These are phyloP conservation scores for Gambusia holbrooki DNA, from an alignment of 2,113 vertebrate species.

Conservation along the genomic window DNA sequence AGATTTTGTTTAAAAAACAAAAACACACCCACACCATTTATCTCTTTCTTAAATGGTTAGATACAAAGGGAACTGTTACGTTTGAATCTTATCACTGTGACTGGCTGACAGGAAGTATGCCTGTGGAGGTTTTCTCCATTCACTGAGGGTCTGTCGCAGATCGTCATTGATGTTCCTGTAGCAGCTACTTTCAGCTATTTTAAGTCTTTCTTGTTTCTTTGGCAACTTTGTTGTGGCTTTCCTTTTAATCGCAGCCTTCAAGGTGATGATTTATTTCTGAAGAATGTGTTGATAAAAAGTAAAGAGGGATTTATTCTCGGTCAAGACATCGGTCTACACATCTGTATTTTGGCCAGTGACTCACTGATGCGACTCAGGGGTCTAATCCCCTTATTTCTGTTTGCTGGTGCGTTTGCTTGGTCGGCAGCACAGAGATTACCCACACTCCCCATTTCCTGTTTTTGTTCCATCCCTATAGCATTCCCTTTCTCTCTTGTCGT, in stretches of 20 bases:
- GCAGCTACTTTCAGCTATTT: background rate
- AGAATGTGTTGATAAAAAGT: conserved; percentile 29
- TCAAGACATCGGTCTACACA: conserved; percentile 45
- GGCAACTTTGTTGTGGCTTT: conserved; percentile 4
- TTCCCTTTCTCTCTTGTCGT: conserved; percentile 50
- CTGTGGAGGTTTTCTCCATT: background rate
- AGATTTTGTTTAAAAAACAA: background rate
- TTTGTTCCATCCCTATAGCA: conserved; percentile 65
- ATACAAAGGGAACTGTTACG: background rate
- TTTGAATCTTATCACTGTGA: background rate
- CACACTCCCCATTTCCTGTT: conserved; percentile 73
- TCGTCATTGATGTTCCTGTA: background rate
- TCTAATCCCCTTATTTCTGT: conserved; percentile 67
- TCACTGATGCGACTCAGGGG: conserved; percentile 24
- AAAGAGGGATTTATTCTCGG: conserved; percentile 29
- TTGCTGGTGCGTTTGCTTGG: conserved; percentile 67
- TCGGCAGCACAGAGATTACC: conserved; percentile 70
- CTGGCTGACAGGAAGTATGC: background rate
- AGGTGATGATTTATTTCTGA: conserved; percentile 1
- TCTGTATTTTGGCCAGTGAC: conserved; percentile 27
- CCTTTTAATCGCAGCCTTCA: conserved; percentile 10
- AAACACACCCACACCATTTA: background rate
- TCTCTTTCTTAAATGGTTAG: background rate
- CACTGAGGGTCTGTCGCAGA: background rate
- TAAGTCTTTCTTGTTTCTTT: conserved; percentile 17